Evolutionary conservation across 2,888 invertebrate species (phyloP).

Genomic region (Dicyrtomina minuta): DNA sequence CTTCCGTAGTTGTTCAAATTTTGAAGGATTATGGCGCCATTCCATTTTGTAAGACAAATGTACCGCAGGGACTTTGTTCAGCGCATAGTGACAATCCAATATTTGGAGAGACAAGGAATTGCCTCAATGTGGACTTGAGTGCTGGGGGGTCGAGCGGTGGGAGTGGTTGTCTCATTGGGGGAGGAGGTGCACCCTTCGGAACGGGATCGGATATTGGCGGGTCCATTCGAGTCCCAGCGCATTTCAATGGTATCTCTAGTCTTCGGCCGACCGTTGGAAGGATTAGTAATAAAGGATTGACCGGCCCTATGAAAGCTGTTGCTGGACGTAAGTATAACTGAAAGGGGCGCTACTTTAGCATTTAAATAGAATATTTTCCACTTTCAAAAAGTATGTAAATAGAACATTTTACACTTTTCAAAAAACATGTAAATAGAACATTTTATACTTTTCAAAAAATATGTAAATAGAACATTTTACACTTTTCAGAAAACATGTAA

Average conservation of each 20-base stretch:
- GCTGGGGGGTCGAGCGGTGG: constrained; percentile 49
- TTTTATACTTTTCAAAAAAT: too few relatives aligned
- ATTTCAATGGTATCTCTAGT: constrained; percentile 58
- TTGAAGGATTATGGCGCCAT: constrained; percentile 46
- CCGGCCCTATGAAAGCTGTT: constrained; percentile 17
- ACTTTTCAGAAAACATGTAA: too few relatives aligned
- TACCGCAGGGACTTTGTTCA: constrained; percentile 55
- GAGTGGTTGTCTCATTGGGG: constrained; percentile 40
- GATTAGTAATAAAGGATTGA: constrained; percentile 54
- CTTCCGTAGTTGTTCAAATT: constrained; percentile 45
- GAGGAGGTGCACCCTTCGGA: constrained; percentile 43
- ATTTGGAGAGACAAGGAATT: constrained; percentile 47
- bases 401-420: too few relatives aligned
- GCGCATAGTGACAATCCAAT: constrained; percentile 46
- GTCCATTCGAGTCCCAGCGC: constrained; percentile 59
- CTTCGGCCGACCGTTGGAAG: constrained; percentile 57
- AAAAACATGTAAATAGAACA: too few relatives aligned
- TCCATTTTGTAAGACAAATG: constrained; percentile 54
- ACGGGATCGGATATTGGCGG: constrained; percentile 56
- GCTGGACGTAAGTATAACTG: constrained; percentile 35
- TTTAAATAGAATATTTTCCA: too few relatives aligned
- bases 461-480: too few relatives aligned
- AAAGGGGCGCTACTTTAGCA: background rate
- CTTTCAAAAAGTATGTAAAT: too few relatives aligned
- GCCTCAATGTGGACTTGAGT: constrained; percentile 38